Evolutionary conservation across 2,797 vertebrate genomes (phyloP).

Genomic region (Coregonus sp.): DNA sequence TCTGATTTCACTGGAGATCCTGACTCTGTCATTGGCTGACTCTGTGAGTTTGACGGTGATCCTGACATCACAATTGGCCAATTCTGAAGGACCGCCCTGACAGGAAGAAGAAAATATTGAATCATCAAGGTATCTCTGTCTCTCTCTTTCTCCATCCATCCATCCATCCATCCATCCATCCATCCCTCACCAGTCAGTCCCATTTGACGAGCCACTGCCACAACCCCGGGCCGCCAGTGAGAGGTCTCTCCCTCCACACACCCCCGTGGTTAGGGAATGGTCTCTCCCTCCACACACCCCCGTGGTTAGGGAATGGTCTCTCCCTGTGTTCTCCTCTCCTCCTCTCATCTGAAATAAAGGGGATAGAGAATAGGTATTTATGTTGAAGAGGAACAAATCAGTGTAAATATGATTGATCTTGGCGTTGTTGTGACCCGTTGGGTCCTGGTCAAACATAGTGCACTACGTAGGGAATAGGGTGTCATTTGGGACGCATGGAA

Average conservation of each 20-base stretch:
- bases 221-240: slow-evolving; percentile 68
- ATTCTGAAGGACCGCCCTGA: slow-evolving; percentile 59
- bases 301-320: slow-evolving; percentile 54
- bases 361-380: neutral
- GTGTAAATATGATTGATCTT: neutral
- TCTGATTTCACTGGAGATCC: slow-evolving; percentile 23
- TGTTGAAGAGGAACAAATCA: neutral
- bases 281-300: slow-evolving; percentile 60
- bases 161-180: neutral
- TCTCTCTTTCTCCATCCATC: neutral
- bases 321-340: slow-evolving; percentile 29
- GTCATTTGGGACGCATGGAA: too few relatives aligned
- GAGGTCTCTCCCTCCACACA: slow-evolving; percentile 25
- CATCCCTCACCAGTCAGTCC: slow-evolving; percentile 23
- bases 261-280: slow-evolving; percentile 14
- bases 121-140: neutral
- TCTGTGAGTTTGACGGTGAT: slow-evolving; percentile 31
- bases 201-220: slow-evolving; percentile 40
- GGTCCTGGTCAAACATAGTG: neutral
- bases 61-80: slow-evolving; percentile 37
- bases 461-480: too few relatives aligned
- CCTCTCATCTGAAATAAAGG: slow-evolving; percentile 48
- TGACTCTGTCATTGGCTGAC: slow-evolving; percentile 21
- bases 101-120: slow-evolving; percentile 23
- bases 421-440: neutral